Conservation (phyloP, 2,113 vertebrate species). For the Bucco capensis region DNA sequence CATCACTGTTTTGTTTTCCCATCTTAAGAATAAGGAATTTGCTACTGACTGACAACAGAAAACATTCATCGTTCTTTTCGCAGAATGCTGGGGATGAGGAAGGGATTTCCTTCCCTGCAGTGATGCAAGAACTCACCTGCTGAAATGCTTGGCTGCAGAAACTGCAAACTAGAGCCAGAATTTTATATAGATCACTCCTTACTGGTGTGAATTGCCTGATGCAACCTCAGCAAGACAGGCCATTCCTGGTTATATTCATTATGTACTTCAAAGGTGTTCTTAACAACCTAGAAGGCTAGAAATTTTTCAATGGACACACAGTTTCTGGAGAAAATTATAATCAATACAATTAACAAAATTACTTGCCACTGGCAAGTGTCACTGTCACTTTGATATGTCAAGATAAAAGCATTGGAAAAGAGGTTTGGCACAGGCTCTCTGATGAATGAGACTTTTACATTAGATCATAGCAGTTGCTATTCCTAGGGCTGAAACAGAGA, state of each 20-base stretch:
- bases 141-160: background rate
- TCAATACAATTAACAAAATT: background rate
- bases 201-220: background rate
- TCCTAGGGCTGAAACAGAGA: background rate
- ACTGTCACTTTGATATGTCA: background rate
- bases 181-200: background rate
- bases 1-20: background rate
- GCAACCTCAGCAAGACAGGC: background rate
- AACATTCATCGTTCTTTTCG: background rate
- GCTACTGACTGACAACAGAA: background rate
- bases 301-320: background rate
- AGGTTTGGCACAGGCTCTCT: background rate
- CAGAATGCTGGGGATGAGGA: background rate
- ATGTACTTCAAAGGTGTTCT: background rate
- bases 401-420: background rate
- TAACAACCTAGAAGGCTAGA: background rate
- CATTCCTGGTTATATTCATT: background rate
- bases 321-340: background rate
- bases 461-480: background rate
- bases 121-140: background rate
- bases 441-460: background rate
- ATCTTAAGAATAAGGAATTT: background rate
- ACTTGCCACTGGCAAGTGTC: background rate
- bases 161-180: background rate
- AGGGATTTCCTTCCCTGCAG: background rate